Evolutionary conservation across 53 echinoderm and acorn worm genomes (phyloP), one percentile per base, ranked within the genome.

Genomic region (Antedon mediterranea): DNA sequence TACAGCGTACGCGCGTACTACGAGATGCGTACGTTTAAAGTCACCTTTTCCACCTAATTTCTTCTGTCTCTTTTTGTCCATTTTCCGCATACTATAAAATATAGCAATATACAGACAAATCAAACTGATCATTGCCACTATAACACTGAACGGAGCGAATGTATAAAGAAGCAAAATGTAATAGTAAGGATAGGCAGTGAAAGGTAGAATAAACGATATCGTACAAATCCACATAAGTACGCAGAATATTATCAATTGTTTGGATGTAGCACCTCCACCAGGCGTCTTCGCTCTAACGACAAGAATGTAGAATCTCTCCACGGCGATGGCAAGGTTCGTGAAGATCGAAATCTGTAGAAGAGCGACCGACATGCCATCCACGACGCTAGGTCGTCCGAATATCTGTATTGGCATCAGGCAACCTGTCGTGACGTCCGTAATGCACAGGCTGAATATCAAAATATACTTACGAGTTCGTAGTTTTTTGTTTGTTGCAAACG

Each of bases 91-190:
- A 34, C 73, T 72, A 37, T 80, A 28, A 43, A 37, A 73, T 30
- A 80, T 80, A n/a, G 73, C 72, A 8, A 43, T 18, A 73, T 80
- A 80, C 3, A 80, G 80, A 73, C 73, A 42, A 18, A 1, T 57
- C 2, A 57, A 13, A 18, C 57, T 23, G 20, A 57, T 57, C 57
- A 57, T 57, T 6, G 23, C 23, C 1, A 23, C 9, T 26, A 57
- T 26, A 57, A 57, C 57, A 57, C 57, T 57, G 15, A 13, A 57
- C 7, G 57, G 57, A 18, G 14, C 57, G 2, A 57, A 23, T 2
- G 57, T 57, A 26, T 57, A 57, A 23, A 57, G 20, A 3, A 57
- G 11, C 23, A 57, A 18, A 11, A 18, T 57, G 23, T 57, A 57
- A 23, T 57, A 57, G 23, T 57, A 57, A 23, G 57, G 57, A 57